Evolutionary conservation across 2,113 vertebrate genomes (phyloP).

Genomic region (Elaphurus davidianus): DNA sequence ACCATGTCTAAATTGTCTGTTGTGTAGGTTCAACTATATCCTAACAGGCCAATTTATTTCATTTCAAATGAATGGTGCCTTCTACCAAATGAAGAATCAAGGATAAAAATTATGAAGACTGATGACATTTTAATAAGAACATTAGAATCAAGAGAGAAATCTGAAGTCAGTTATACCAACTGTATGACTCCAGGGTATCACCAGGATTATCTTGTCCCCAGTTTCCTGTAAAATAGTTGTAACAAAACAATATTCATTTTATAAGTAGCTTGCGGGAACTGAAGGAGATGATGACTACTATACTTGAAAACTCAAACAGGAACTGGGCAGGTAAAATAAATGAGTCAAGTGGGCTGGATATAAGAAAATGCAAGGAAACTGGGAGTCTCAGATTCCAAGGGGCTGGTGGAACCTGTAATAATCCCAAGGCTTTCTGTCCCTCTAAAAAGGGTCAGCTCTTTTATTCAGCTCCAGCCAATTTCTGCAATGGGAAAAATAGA

Average conservation of each 20-base stretch:
- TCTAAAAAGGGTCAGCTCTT: conserved; percentile 19
- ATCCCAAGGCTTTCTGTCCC: neutral
- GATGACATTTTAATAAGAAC: neutral
- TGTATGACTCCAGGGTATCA: neutral
- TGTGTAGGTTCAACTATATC: neutral
- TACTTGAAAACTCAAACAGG: neutral
- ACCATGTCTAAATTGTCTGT: neutral
- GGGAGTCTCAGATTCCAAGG: neutral
- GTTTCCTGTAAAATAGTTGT: neutral
- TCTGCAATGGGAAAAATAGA: conserved; percentile 33
- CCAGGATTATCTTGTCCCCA: neutral
- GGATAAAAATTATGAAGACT: neutral
- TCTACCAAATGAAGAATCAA: neutral
- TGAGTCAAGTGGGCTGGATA: neutral
- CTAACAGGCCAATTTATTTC: neutral
- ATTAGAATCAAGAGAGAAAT: neutral
- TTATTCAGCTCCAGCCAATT: neutral
- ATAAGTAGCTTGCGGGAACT: neutral
- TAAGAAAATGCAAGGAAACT: neutral
- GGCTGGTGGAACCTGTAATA: neutral
- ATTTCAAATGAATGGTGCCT: neutral
- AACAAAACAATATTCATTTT: neutral
- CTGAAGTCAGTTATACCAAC: neutral
- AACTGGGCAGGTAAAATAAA: neutral
- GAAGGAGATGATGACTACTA: neutral